Base-by-base conservation (phyloP, 2,888 invertebrate genomes). In the Ennomos fuscantarius region DNA sequence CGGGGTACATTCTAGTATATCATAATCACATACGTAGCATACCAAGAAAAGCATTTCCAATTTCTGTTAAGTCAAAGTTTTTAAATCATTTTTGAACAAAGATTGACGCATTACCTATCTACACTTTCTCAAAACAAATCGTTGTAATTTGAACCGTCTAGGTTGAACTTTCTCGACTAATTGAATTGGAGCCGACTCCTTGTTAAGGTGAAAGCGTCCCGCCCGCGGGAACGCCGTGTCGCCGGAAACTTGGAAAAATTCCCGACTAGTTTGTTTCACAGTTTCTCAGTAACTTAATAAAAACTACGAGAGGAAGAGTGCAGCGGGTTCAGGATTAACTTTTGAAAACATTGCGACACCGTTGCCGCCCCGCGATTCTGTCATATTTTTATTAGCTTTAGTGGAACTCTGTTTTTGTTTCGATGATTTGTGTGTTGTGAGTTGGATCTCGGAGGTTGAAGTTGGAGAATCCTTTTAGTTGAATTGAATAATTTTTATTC, bases 201-300 rank as follows among this genome's bases (percentile, higher is more conserved):
- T 74, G 74, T 76, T 76, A 79, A 83, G 86, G 87, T 84, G 78
- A 81, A 78, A 75, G 78, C 79, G 72, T 65, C 73, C 69, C 66
- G 70, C 68, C 64, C 62, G 67, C 63, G 66, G 45, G 44, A 52
- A 45, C 65, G 69, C 68, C 69, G 66, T 72, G 72, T 73, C 74
- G 73, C 69, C 63, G 57, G 74, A 68, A 86, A 87, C 84, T 87
- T 86, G 76, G 86, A 86, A 89, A 87, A 88, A 89, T 85, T 87
- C 81, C 79, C 71, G 58, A 72, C 82, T 79, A 84, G 86, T 87
- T 87, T 86, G 85, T 87, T 85, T 87, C 82, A 84, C 77, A 74
- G 84, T 87, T 85, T 87, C 82, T 83, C 76, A 74, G 84, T 88
- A 89, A 89, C 87, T 87, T 84, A 81, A 84, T 86, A 85, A 81